phyloP scores from a whole-genome alignment of 2,113 vertebrate species.

The Ailuropoda melanoleuca region DNA sequence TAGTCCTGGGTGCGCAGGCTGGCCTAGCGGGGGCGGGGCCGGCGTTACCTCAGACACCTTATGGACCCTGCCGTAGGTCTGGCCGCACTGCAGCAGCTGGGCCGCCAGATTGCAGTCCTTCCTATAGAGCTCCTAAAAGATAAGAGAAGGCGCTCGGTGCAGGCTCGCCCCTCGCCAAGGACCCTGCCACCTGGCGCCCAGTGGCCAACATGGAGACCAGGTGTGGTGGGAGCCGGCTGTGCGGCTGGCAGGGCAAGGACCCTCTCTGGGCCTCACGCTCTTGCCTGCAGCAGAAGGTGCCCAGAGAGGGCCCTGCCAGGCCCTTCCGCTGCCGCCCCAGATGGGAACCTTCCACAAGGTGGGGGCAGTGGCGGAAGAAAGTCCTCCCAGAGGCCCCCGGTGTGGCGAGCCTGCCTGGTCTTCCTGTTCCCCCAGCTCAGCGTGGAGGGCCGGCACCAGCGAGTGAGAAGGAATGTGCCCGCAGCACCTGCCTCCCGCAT shows the following conservation, averaged over 20 bases:
- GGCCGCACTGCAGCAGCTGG: conserved; percentile 96
- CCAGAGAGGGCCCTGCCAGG: not conserved
- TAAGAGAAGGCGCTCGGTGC: conserved; percentile 54
- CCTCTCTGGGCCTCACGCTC: not conserved
- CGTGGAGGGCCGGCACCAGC: not conserved
- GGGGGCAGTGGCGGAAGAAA: not conserved
- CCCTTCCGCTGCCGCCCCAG: too few relatives aligned
- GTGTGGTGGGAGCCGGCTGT: fast-evolving
- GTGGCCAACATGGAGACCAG: fast-evolving
- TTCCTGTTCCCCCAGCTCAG: not conserved
- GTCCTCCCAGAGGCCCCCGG: not conserved
- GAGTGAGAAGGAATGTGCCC: not conserved
- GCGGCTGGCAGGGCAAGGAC: fast-evolving
- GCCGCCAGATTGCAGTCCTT: conserved; percentile 98
- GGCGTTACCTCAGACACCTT: conserved; percentile 95
- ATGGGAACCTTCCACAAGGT: not conserved
- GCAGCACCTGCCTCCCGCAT: not conserved
- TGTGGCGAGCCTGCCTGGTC: too few relatives aligned
- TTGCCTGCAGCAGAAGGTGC: not conserved
- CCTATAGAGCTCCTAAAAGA: conserved; percentile 93
- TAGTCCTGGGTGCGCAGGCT: not conserved
- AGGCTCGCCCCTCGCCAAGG: fast-evolving
- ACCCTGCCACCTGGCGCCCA: not conserved
- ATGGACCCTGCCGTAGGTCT: conserved; percentile 92
- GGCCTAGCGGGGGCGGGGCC: not conserved